Evolutionary conservation across 2,113 vertebrate genomes (phyloP).

Genomic region (Bos indicus): DNA sequence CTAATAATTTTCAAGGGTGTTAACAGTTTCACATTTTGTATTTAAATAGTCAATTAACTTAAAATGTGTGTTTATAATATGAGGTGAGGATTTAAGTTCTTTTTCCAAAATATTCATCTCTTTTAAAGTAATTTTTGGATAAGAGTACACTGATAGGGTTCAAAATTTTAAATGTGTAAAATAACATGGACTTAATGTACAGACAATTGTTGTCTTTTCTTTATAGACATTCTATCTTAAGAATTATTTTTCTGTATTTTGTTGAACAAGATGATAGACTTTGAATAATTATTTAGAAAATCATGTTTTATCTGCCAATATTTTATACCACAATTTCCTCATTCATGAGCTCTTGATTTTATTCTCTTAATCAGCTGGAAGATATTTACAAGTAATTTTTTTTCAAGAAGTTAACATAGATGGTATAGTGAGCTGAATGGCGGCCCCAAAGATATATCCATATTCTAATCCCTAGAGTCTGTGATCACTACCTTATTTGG

Average conservation of each 20-base stretch:
- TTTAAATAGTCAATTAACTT: not conserved
- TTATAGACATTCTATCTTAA: not conserved
- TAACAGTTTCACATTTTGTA: not conserved
- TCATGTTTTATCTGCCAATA: not conserved
- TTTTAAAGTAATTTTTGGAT: not conserved
- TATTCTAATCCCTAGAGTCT: not conserved
- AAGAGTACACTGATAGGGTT: not conserved
- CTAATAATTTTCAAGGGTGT: not conserved
- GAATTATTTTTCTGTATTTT: not conserved
- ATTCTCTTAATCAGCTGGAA: not conserved
- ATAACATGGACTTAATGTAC: not conserved
- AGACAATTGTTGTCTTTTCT: not conserved
- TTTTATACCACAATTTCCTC: not conserved
- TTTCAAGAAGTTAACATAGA: not conserved
- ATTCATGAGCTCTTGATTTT: not conserved
- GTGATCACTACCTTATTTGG: not conserved
- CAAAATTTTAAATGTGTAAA: not conserved
- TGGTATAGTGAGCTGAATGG: not conserved
- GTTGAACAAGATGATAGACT: not conserved
- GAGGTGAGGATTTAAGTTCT: not conserved
- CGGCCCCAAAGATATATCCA: not conserved
- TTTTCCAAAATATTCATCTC: not conserved
- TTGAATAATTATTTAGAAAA: not conserved
- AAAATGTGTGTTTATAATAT: not conserved
- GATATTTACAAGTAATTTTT: not conserved